Evolutionary conservation across 2,113 vertebrate genomes (phyloP).

Genomic region (Speoplatyrhinus poulsoni): DNA sequence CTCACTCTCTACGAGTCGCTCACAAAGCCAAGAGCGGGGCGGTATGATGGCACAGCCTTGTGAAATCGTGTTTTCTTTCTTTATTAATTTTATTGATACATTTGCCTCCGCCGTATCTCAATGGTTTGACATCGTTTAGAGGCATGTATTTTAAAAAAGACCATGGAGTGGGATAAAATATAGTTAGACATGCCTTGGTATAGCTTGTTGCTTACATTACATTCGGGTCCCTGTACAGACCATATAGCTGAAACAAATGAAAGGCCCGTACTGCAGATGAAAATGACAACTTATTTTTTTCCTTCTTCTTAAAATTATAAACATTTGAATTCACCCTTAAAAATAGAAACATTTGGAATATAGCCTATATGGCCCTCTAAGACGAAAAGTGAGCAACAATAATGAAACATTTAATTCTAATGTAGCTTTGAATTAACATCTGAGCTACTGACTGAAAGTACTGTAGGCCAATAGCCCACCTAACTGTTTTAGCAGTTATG

Average conservation of each 20-base stretch:
- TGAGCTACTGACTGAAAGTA: no score
- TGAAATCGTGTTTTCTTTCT: conserved; percentile 3
- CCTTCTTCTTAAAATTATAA: not conserved
- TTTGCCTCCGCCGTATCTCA: not conserved
- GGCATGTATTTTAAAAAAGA: not conserved
- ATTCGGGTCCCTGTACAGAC: not conserved
- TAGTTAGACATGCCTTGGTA: conserved; percentile 53
- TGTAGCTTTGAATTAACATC: no score
- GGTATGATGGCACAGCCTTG: conserved; percentile 27
- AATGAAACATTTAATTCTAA: no score
- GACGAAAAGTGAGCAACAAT: no score
- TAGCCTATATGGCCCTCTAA: not conserved
- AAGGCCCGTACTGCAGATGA: conserved; percentile 28
- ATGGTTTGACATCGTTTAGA: not conserved
- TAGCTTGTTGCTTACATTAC: conserved; percentile 55
- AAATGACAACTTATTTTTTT: conserved; percentile 4
- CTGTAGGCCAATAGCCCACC: no score
- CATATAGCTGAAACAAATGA: conserved; percentile 1
- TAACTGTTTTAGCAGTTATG: no score
- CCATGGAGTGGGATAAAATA: not conserved
- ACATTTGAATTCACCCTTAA: not conserved
- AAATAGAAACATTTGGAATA: conserved; percentile 3
- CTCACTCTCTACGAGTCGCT: conserved; percentile 29
- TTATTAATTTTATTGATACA: conserved; percentile 4
- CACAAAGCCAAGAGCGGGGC: conserved; percentile 36